Base-by-base conservation (phyloP, 2,113 vertebrate genomes). In the Syngnathoides biaculeatus region DNA sequence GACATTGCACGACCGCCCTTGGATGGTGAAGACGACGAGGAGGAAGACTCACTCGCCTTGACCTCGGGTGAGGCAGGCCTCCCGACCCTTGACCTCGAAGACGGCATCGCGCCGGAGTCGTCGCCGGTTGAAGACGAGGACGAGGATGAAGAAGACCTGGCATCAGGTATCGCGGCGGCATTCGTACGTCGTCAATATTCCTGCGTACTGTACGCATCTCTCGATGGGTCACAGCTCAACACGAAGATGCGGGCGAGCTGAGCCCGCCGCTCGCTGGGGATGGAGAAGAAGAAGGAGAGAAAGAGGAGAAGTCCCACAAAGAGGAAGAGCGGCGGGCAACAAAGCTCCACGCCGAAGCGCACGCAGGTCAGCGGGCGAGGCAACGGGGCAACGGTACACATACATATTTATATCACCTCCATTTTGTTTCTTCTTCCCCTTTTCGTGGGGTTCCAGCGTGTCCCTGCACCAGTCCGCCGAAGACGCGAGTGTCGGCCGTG, bases 21-120 rank as follows among this genome's bases (percentile, higher is more conserved):
- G 38, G 67, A 70, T 27, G 53, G 71, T 0, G 53, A 67, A 0
- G 40, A 79, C 3, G 64, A 74, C 0, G 50, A 73, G 0, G 43
- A 73, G 2, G 78, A 79, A 0, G 72, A 0, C 0, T 73, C 20
- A 20, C 55, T 50, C 35, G 50, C 3, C 5, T 55, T 43, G 74
- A 88, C 79, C 52, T 47, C 86, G 22, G 87, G 72, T 3, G 87
- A 86, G 20, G 82, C 78, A 0, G 74, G 78, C 0, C 72, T 81
- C 71, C 39, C 19, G n/a, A 9, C 27, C 15, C 30, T 61, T 40
- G 35, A 22, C 38, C 58, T 62, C 14, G 14, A 62, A 9, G 60
- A 62, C 42, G 59, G 48, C 42, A 30, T 35, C 40, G 5, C 22
- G 11, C 11, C 43, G 30, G 43, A 47, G 38, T 11, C 4, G 17